These are phyloP conservation scores for Lydus trimaculatus DNA, from an alignment of 2,888 invertebrate species.

Conservation along the genomic window DNA sequence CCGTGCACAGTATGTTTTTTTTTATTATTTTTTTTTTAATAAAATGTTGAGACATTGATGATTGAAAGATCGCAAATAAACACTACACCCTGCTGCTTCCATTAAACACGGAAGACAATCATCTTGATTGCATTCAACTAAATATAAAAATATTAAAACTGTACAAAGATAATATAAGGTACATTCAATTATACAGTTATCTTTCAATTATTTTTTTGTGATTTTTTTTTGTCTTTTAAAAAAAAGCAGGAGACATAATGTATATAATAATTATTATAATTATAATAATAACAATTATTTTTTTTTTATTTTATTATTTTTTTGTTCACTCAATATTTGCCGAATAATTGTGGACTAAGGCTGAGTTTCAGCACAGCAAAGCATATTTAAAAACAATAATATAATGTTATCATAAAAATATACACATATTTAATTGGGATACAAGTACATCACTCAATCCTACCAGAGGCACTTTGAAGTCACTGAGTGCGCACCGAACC, in stretches of 20 bases:
- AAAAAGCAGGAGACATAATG: constrained; percentile 55
- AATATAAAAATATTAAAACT: constrained; percentile 62
- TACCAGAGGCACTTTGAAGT: constrained; percentile 62
- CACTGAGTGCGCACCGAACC: constrained; percentile 59
- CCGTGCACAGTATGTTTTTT: constrained; percentile 59
- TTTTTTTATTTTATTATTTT: constrained; percentile 6
- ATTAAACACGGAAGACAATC: constrained; percentile 61
- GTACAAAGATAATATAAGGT: constrained; percentile 59
- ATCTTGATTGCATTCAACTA: constrained; percentile 61
- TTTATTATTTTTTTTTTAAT: too few relatives aligned
- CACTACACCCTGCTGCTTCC: constrained; percentile 62
- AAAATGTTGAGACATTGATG: constrained; percentile 58
- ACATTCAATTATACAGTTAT: constrained; percentile 61
- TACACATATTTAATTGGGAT: constrained; percentile 57
- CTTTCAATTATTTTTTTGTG: neutral
- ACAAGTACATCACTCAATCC: constrained; percentile 58
- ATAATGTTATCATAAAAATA: constrained; percentile 59
- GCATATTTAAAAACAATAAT: constrained; percentile 47
- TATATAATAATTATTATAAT: constrained; percentile 45
- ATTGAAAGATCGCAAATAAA: constrained; percentile 62
- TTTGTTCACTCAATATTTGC: constrained; percentile 28
- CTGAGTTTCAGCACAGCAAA: constrained; percentile 58
- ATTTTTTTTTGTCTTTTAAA: constrained; percentile 39
- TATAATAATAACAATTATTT: constrained; percentile 29
- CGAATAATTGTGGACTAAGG: constrained; percentile 52